Base-by-base conservation (phyloP, 1,140 invertebrate genomes). In the Daktulosphaira vitifoliae region DNA sequence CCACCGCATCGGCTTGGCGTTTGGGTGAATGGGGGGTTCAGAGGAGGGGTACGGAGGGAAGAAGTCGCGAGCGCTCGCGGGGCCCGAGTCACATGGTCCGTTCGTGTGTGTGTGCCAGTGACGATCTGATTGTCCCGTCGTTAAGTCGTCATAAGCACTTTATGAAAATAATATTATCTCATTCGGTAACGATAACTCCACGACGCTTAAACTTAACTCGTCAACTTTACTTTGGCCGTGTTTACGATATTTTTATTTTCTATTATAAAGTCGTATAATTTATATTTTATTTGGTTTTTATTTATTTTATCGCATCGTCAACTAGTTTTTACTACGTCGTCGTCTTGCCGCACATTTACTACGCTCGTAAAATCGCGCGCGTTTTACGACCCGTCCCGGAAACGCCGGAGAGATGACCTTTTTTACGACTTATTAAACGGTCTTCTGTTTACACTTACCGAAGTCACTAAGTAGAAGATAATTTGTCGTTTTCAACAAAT, bases 401-500 rank as follows among this genome's bases (percentile, higher is more conserved):
- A 33, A 16, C 38, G 23, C 37, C 52, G 33, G 8, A 38, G 54
- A 26, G 54, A 59, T 59, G 54, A 59, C 39, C 54, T 22, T 59
- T 59, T 59, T 59, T 59, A 59, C 54, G 54, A 82, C 71, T 26
- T 26, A 59, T 59, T 59, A 59, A 59, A 59, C 54, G 54, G 39
- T 54, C 33, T n/a, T n/a, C n/a, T n/a, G n/a, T n/a, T n/a, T n/a
- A n/a, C n/a, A n/a, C 50, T 25, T 79, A 80, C 50, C 82, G 83
- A 69, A 81, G 82, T 70, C 81, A 78, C 59, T n/a, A n/a, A n/a
- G n/a, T n/a, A n/a, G n/a, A n/a, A n/a, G n/a, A n/a, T n/a, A n/a
- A n/a, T n/a, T n/a, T n/a, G n/a, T n/a, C n/a, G n/a, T n/a, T n/a
- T n/a, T n/a, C n/a, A n/a, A n/a, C n/a, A n/a, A n/a, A n/a, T n/a